Evolutionary conservation across 2,888 invertebrate genomes (phyloP).

Genomic region (Pachymerium ferrugineum): DNA sequence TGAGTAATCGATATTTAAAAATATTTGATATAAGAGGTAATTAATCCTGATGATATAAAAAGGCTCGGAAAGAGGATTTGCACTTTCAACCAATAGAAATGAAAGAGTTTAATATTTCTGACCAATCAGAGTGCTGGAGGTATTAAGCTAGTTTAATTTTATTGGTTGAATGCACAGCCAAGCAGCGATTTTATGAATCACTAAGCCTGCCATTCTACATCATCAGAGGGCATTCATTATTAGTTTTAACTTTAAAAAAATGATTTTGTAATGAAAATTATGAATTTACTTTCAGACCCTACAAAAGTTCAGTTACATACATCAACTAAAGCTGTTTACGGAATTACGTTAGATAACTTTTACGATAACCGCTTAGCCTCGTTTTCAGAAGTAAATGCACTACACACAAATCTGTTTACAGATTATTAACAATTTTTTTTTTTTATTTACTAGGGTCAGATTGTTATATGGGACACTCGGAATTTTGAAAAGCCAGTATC

Average conservation of each 20-base stretch:
- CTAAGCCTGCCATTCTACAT: too few species aligned
- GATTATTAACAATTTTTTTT: constrained; percentile 23
- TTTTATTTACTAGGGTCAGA: constrained; percentile 54
- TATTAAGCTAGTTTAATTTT: neutral
- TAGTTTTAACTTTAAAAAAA: neutral
- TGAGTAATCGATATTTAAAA: constrained; percentile 81
- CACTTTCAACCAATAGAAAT: constrained; percentile 3
- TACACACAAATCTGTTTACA: too few species aligned
- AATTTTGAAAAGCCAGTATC: constrained; percentile 72
- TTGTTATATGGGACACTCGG: constrained; percentile 82
- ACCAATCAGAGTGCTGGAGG: too few species aligned
- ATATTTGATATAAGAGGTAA: constrained; percentile 83
- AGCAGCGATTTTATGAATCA: too few species aligned
- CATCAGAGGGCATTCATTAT: too few species aligned
- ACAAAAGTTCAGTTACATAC: constrained; percentile 63
- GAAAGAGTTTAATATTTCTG: too few species aligned
- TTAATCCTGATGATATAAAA: too few species aligned
- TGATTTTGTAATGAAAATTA: too few species aligned
- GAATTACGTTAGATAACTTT: constrained; percentile 71
- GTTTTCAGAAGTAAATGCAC: constrained; percentile 60
- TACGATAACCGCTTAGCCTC: constrained; percentile 75
- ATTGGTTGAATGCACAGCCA: neutral
- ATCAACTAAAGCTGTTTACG: constrained; percentile 75
- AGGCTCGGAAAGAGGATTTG: too few species aligned
- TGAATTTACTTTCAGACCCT: constrained; percentile 58